Conservation (phyloP, 2,888 invertebrate species). For the Rhodophaea formosa region DNA sequence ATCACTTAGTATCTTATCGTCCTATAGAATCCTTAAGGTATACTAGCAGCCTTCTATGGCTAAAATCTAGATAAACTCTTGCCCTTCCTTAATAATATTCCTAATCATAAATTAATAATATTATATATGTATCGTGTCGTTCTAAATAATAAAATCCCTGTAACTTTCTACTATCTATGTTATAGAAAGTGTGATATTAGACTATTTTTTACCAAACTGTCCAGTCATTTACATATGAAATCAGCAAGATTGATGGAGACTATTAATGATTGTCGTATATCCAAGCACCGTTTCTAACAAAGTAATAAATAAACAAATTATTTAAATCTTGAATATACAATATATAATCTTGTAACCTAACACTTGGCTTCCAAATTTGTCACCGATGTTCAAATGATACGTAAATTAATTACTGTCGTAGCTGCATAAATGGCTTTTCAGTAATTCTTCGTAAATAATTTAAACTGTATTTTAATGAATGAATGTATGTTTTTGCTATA, state of each 20-base stretch:
- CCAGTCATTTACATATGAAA: constrained; percentile 15
- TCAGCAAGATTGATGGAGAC: background rate
- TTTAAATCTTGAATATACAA: too few species aligned
- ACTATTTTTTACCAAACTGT: constrained; percentile 24
- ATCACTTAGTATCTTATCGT: background rate
- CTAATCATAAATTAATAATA: background rate
- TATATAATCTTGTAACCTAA: background rate
- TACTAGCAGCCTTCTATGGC: constrained; percentile 35
- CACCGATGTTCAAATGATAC: constrained; percentile 6
- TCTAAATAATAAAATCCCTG: background rate
- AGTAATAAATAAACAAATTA: constrained; percentile 4
- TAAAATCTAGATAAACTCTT: constrained; percentile 19
- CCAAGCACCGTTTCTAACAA: background rate
- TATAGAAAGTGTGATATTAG: constrained; percentile 25
- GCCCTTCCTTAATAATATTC: constrained; percentile 21
- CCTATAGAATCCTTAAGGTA: constrained; percentile 24
- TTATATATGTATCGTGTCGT: background rate
- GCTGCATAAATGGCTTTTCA: constrained; percentile 1
- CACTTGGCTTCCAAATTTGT: constrained; percentile 15
- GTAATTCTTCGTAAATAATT: too few species aligned
- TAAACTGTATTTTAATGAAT: too few species aligned
- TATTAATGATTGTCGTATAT: background rate
- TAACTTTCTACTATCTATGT: constrained; percentile 4
- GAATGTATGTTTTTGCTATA: too few species aligned
- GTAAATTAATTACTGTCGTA: constrained; percentile 13